A percentile compares a stretch with the other conserved stretches of the same genome.
These are phyloP conservation scores for Ethmia dodecea DNA, from an alignment of 2,888 invertebrate genomes.

Conservation along the genomic window DNA sequence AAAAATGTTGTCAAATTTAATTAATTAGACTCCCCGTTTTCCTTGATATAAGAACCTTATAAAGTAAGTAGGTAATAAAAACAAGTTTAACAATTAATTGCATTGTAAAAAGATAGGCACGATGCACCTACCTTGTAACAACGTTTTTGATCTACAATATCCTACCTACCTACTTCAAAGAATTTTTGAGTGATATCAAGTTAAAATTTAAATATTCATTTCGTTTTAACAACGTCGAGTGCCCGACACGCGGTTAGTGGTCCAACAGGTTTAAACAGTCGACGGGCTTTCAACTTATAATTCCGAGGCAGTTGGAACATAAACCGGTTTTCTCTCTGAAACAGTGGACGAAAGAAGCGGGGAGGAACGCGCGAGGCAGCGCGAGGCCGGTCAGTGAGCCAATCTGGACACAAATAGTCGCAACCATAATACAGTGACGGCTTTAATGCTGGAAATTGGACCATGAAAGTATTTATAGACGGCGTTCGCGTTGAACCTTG, in stretches of 20 bases:
- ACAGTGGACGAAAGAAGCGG: conserved; percentile 28
- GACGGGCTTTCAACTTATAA: conserved; percentile 2
- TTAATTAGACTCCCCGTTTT: too few species aligned
- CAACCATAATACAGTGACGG: not conserved
- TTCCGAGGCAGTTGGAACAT: conserved; percentile 20
- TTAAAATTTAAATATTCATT: too few species aligned
- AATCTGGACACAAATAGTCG: conserved; percentile 3
- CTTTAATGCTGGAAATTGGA: too few species aligned
- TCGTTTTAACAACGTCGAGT: not conserved
- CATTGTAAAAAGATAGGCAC: too few species aligned
- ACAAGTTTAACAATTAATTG: too few species aligned
- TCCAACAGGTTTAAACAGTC: conserved; percentile 6
- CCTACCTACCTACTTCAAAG: too few species aligned
- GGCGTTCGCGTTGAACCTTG: conserved; percentile 55
- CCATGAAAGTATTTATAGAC: conserved; percentile 65
- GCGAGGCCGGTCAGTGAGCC: conserved; percentile 30
- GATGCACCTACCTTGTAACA: too few species aligned
- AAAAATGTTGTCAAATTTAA: too few species aligned
- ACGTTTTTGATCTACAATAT: too few species aligned
- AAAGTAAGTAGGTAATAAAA: too few species aligned
- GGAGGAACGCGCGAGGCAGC: conserved; percentile 29
- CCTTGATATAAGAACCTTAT: too few species aligned
- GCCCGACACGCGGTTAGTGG: conserved; percentile 2
- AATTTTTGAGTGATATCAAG: too few species aligned
- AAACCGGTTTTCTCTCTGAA: conserved; percentile 57